Percentiles rank a stretch among this genome's conserved stretches.
These are phyloP conservation scores for Chamaea fasciata DNA, from an alignment of 2,113 vertebrate genomes.

Conservation along the genomic window DNA sequence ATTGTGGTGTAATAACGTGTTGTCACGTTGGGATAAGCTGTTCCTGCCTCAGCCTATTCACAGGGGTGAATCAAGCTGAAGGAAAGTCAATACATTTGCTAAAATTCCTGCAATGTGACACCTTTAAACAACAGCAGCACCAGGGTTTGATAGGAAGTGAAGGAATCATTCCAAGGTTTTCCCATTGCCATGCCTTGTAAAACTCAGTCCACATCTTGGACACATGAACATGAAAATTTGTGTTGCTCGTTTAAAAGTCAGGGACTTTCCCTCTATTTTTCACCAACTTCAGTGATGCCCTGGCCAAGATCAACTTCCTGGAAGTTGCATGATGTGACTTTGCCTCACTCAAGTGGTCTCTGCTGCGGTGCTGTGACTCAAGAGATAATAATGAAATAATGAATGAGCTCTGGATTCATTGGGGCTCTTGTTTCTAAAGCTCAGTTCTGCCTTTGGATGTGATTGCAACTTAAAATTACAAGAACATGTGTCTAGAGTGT, in stretches of 20 bases:
- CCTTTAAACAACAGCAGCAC: background rate
- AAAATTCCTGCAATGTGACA: background rate
- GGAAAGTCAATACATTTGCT: background rate
- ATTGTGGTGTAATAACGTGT: background rate
- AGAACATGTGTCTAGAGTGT: rapidly evolving
- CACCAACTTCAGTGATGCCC: background rate
- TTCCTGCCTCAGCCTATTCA: background rate
- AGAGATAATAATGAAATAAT: background rate
- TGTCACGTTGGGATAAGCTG: background rate
- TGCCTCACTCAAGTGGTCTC: background rate
- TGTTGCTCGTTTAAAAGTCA: background rate
- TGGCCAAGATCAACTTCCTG: background rate
- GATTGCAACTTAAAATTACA: background rate
- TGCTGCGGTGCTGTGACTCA: background rate
- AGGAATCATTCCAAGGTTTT: background rate
- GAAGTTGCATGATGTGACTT: background rate
- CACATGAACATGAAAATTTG: background rate
- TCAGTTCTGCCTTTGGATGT: background rate
- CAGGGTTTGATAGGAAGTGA: background rate
- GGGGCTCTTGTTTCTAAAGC: background rate
- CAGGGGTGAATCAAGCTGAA: background rate
- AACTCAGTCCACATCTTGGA: background rate
- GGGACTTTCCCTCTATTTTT: background rate
- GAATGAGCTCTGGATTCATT: background rate
- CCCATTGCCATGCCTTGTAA: background rate